A percentile compares a stretch with the other conserved stretches of the same genome.
These are phyloP conservation scores for Astropecten irregularis DNA, from an alignment of 53 echinoderm and acorn worm genomes.

Conservation along the genomic window DNA sequence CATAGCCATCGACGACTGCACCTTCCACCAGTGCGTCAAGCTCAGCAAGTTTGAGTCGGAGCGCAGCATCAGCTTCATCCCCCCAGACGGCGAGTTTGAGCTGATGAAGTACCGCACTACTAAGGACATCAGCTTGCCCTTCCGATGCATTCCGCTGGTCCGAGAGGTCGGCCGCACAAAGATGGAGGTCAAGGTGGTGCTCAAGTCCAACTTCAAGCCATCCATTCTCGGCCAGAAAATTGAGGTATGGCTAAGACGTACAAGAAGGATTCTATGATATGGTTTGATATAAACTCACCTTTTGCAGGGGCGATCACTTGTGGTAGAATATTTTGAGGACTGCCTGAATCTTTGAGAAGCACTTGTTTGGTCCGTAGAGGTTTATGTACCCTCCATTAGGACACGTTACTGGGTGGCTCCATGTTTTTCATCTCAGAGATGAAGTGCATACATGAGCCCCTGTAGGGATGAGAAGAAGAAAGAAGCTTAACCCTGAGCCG, in stretches of 20 bases:
- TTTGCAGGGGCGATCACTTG: too few relatives aligned
- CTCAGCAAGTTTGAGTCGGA: constrained; percentile 99
- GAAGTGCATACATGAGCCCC: too few relatives aligned
- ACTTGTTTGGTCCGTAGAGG: too few relatives aligned
- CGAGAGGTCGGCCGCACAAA: constrained; percentile 89
- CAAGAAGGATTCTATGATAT: not conserved
- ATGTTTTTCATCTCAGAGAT: too few relatives aligned
- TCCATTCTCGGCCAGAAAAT: constrained; percentile 96
- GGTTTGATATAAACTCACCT: not conserved
- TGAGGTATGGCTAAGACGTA: constrained; percentile 68
- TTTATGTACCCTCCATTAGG: too few relatives aligned
- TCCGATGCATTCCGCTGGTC: constrained; percentile 93
- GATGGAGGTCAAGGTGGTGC: constrained; percentile 99
- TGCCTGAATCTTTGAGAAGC: too few relatives aligned
- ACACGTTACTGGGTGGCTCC: too few relatives aligned
- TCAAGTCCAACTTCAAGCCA: constrained; percentile 98
- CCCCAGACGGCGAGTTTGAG: constrained; percentile 99
- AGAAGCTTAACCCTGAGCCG: too few relatives aligned
- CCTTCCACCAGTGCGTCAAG: constrained; percentile 99
- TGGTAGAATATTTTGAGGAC: too few relatives aligned
- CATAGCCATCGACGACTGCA: constrained; percentile 99
- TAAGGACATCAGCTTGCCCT: constrained; percentile 95
- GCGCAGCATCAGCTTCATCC: constrained; percentile 99
- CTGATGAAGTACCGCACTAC: constrained; percentile 99
- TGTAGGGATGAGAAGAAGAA: too few relatives aligned